Conservation (phyloP, 2,888 invertebrate genomes). For the Leptopterna dolabrata region DNA sequence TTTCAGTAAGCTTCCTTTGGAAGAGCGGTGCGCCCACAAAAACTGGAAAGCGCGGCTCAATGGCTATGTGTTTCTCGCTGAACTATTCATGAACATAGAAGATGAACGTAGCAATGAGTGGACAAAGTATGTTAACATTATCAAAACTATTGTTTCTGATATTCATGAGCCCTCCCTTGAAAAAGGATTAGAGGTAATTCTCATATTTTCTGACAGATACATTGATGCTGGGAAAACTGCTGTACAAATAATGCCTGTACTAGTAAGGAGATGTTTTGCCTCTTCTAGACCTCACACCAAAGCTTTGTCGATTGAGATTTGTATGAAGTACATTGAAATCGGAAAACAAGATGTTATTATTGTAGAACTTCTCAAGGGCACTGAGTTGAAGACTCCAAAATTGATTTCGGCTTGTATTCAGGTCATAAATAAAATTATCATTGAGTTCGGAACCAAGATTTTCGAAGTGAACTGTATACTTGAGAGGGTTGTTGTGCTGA, state of each 20-base stretch:
- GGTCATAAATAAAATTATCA: background rate
- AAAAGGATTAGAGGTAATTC: constrained; percentile 4
- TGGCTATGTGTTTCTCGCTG: background rate
- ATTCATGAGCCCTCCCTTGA: constrained; percentile 19
- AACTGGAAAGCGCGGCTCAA: constrained; percentile 23
- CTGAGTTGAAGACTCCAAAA: background rate
- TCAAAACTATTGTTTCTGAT: background rate
- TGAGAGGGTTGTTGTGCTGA: background rate
- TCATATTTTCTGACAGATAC: background rate
- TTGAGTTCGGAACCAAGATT: background rate
- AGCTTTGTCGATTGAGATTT: background rate
- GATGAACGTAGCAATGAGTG: background rate
- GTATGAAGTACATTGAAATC: constrained; percentile 21
- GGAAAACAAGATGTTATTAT: background rate
- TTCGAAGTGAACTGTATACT: background rate
- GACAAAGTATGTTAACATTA: constrained; percentile 12
- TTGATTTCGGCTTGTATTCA: background rate
- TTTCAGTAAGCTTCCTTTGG: background rate
- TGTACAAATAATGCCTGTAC: background rate
- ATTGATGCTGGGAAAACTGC: background rate
- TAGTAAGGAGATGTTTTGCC: constrained; percentile 9
- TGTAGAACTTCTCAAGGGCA: background rate
- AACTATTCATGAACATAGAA: background rate
- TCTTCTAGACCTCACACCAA: background rate
- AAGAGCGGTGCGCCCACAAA: constrained; percentile 25